Evolutionary conservation across 1,140 invertebrate genomes (phyloP).

Genomic region (Bombus waltoni): DNA sequence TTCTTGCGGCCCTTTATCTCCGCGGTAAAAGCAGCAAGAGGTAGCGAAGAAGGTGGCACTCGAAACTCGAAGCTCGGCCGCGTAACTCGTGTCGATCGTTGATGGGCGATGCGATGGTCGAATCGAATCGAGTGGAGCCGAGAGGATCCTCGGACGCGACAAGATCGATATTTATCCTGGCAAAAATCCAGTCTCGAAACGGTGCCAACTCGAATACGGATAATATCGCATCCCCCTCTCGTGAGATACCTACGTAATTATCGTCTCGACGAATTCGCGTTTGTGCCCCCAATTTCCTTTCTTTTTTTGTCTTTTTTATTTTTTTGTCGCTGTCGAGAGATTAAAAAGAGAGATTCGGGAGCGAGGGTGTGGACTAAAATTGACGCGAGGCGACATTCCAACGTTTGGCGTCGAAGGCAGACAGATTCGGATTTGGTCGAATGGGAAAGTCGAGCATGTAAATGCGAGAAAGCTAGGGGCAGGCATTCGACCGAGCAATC

Average conservation of each 20-base stretch:
- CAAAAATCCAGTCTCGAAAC: conserved; percentile 63
- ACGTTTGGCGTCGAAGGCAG: not conserved
- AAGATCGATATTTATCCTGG: conserved; percentile 75
- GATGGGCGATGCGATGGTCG: not conserved
- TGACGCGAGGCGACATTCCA: not conserved
- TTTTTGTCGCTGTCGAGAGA: not conserved
- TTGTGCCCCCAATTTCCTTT: conserved; percentile 19
- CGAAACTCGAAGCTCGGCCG: not conserved
- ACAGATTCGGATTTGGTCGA: conserved; percentile 3
- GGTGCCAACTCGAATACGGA: conserved; percentile 57
- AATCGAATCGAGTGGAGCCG: conserved; percentile 24
- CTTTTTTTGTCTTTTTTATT: not conserved
- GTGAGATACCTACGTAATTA: conserved; percentile 58
- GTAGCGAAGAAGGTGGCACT: no score
- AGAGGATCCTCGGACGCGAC: conserved; percentile 62
- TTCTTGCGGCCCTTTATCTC: no score
- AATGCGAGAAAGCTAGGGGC: conserved; percentile 15
- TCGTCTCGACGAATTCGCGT: conserved; percentile 38
- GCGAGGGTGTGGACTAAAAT: not conserved
- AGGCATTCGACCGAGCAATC: conserved; percentile 23
- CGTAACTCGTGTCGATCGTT: not conserved
- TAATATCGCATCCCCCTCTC: conserved; percentile 34
- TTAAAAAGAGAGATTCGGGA: not conserved
- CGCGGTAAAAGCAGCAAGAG: no score
- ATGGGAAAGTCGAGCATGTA: conserved; percentile 34